Base-by-base conservation (phyloP, 2,797 vertebrate genomes). In the Kryptolebias ocellatus region DNA sequence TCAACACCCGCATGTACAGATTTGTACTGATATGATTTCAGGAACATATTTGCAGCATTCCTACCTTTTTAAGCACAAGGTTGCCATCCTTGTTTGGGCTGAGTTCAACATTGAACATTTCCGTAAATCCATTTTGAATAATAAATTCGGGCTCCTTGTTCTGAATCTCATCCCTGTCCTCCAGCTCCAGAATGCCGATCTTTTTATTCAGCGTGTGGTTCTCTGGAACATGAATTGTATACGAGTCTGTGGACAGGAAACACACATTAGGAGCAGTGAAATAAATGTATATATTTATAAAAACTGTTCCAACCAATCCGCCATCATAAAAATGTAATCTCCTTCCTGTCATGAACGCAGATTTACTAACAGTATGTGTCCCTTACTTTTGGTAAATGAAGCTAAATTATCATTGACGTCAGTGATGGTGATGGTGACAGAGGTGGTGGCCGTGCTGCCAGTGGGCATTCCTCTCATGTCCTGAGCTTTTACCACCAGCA, bases 381-480 rank as follows among this genome's bases (percentile, higher is more conserved):
- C 20, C 20, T 78, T 74, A 97, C 98, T 0, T 78, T 74, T 70
- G 53, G 88, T 93, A 82, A 99, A 99, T 51, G 89, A 86, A 0
- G 96, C 95, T 5, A 93, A 89, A 86, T 99, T 99, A 90, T 99
- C 98, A 0, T 99, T 99, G 88, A 90, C 84, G 70, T 99, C 98
- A 0, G 49, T 79, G 77, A 99, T 78, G 17, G 71, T 91, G 85
- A 99, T 93, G 67, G 90, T 89, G 68, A 99, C 95, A 0, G 93
- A 94, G 61, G 95, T 94, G 10, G 94, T 96, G 80, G 94, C 93
- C 0, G 91, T 93, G 17, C 93, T 91, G 61, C 95, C 93, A 0
- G 74, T 53, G 0, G 17, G 24, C 12, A 83, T 77, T 1, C 94
- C 94, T 0, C 91, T 89, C 72, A 89, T 91, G 51, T 99, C 97